Evolutionary conservation across 23 tunicate genomes (phyloP), one percentile per base, ranked within the genome.

Genomic region (Ciona savignyi): DNA sequence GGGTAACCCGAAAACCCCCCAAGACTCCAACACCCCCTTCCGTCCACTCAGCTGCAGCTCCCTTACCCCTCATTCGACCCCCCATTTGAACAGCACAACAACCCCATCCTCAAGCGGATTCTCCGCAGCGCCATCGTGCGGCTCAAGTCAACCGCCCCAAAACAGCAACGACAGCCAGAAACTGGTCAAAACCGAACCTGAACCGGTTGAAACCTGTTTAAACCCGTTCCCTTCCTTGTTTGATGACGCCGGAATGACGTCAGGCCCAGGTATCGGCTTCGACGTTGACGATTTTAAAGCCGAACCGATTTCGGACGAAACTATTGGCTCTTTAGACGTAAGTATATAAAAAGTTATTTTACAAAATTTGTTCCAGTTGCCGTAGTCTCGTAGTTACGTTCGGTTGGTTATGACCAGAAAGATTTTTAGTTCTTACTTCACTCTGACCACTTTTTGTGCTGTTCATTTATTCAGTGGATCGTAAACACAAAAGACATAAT

Each of bases 11-110:
- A 77, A 77, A 33, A 77, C 72, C 1, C 63, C 72, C 20, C 81
- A 35, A 35, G 81, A 51, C 30, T 78, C 85, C 19, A 42, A 67
- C 29, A 80, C 69, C 22, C 85, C 85, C 27, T 24, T 80, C 25
- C 33, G 69, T 9, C 85, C 77, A 0, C 71, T 69, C 2, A 71
- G 77, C 77, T 72, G 71, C 67, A 66, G 25, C 66, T 74, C 75
- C 21, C 63, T 70, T 1, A 71, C 70, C 30, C 76, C 76, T 22
- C 85, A 80, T 26, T 80, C 85, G 25, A 28, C 61, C 20, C 76
- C 76, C n/a, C 85, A 80, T 26, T 80, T 78, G 25, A 25, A n/a
- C n/a, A 77, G 67, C 62, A 66, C 62, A 20, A 22, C 72, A 29
- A 49, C 63, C 32, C 75, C 82, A 9, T 32, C 65, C 24, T 23